A percentile compares a stretch with the other conserved stretches of the same genome.
phyloP scores from a whole-genome alignment of 2,113 vertebrate species.

The Regulus satrapa region DNA sequence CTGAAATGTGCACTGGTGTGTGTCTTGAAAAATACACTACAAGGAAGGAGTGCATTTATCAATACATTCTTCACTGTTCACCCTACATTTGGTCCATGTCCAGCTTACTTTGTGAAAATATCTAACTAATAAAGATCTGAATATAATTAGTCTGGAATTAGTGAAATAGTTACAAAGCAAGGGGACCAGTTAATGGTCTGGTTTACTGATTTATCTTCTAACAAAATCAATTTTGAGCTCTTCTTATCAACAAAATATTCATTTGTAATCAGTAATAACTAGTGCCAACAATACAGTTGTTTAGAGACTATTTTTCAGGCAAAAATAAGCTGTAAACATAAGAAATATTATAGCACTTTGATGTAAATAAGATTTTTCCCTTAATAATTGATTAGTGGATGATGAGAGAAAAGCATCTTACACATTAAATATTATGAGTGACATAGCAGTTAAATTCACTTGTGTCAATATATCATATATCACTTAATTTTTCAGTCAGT shows the following conservation, averaged over 20 bases:
- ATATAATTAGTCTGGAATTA: conserved; percentile 16
- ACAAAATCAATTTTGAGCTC: background rate
- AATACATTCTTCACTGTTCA: background rate
- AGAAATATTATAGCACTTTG: conserved; percentile 15
- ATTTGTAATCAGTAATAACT: background rate
- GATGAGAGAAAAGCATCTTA: background rate
- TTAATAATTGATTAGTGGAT: conserved; percentile 47
- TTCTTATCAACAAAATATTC: conserved; percentile 22
- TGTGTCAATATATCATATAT: background rate
- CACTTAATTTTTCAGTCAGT: background rate
- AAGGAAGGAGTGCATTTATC: conserved; percentile 41
- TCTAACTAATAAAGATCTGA: background rate
- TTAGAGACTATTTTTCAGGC: background rate
- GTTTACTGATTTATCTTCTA: conserved; percentile 14
- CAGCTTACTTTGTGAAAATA: background rate
- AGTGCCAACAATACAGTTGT: background rate
- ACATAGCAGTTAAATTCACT: background rate
- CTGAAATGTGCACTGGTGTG: conserved; percentile 26
- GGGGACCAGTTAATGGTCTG: background rate
- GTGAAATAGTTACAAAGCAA: conserved; percentile 9
- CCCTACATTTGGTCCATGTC: background rate
- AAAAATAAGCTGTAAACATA: conserved; percentile 15
- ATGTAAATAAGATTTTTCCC: conserved; percentile 19
- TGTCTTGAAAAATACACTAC: conserved; percentile 44
- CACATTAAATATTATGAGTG: background rate